Conservation (phyloP, 2,888 invertebrate genomes). For the Cataglyphis livida region DNA sequence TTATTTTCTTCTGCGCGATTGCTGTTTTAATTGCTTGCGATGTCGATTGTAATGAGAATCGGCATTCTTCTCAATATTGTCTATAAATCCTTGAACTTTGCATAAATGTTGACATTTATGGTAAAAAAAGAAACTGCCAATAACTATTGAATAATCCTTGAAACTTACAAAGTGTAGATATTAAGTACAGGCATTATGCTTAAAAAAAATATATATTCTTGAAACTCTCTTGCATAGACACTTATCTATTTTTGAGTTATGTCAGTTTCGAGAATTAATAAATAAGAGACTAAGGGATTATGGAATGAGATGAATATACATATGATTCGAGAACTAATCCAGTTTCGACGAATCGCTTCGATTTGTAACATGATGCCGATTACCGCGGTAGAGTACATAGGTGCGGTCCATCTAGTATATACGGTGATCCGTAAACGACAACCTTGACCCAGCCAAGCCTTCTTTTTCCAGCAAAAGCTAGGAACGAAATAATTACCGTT, state of each 20-base stretch:
- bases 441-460: slow-evolving; percentile 61
- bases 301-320: slow-evolving; percentile 5
- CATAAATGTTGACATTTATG: neutral
- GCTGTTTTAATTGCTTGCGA: neutral
- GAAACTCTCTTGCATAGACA: neutral
- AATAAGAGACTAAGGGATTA: neutral
- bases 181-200: neutral
- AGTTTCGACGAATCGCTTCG: slow-evolving; percentile 61
- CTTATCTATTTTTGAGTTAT: neutral
- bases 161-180: neutral
- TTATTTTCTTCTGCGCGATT: neutral
- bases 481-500: slow-evolving; percentile 43
- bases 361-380: slow-evolving; percentile 65
- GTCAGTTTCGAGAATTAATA: neutral
- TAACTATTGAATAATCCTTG: neutral
- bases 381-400: slow-evolving; percentile 57
- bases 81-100: neutral
- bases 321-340: neutral
- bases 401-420: slow-evolving; percentile 66
- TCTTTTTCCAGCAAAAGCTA: slow-evolving; percentile 51
- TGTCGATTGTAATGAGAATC: neutral
- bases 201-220: neutral
- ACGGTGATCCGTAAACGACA: slow-evolving; percentile 64
- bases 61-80: neutral
- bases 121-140: neutral